Conservation (phyloP, 2,888 invertebrate species). For the Deroplatys truncata region DNA sequence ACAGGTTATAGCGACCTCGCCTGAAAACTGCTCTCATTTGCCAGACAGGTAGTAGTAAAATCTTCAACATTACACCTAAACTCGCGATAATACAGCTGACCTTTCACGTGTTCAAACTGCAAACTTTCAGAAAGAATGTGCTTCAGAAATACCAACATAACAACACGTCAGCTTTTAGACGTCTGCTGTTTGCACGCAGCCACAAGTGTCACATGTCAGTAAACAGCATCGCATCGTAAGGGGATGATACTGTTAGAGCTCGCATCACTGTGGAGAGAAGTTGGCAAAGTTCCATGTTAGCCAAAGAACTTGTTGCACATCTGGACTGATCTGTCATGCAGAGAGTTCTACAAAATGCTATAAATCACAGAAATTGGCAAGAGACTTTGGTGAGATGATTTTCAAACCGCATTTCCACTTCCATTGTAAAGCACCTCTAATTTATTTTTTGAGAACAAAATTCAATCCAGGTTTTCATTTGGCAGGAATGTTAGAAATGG, state of each 20-base stretch:
- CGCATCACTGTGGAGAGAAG: not conserved
- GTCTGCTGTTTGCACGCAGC: not conserved
- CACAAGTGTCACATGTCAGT: not conserved
- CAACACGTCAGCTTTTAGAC: not conserved
- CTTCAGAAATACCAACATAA: not conserved
- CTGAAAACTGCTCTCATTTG: no score
- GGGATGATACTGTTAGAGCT: not conserved
- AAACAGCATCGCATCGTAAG: not conserved
- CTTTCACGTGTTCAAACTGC: not conserved
- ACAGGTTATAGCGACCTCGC: no score
- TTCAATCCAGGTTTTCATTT: no score
- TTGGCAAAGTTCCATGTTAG: not conserved
- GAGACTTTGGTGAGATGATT: not conserved
- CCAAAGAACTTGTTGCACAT: not conserved
- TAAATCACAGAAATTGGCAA: not conserved
- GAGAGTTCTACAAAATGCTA: not conserved
- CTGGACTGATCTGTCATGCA: not conserved
- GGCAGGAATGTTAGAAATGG: no score
- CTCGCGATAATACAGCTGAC: not conserved
- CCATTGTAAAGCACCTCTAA: not conserved
- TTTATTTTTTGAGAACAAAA: no score
- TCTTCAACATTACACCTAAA: not conserved
- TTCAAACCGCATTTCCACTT: not conserved
- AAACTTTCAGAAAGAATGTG: not conserved
- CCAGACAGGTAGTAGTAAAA: no score